Percentiles rank a stretch among this genome's conserved stretches.
Conservation (phyloP, 2,113 vertebrate genomes). For the Apodemus sylvaticus region DNA sequence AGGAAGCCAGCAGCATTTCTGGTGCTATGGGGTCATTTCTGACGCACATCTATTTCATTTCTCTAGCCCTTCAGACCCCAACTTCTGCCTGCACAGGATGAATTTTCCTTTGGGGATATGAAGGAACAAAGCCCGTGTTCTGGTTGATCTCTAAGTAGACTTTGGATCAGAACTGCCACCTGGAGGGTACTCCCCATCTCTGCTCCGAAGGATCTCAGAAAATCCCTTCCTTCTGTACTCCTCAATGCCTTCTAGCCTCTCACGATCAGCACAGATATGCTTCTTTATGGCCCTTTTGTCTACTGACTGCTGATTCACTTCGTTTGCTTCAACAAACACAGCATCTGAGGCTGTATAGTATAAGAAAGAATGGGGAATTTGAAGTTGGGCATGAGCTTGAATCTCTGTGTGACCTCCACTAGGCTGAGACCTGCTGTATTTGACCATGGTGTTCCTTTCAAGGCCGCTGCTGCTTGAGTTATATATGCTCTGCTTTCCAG, state of each 20-base stretch:
- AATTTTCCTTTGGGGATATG: neutral
- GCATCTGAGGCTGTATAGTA: neutral
- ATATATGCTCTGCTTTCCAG: too few species aligned
- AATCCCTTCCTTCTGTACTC: neutral
- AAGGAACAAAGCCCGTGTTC: neutral
- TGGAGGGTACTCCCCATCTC: neutral
- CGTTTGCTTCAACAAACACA: neutral
- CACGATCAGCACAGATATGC: neutral
- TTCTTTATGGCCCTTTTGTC: neutral
- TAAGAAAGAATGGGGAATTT: neutral
- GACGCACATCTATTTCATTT: neutral
- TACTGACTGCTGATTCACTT: neutral
- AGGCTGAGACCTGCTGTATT: too few species aligned
- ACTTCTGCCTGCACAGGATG: neutral
- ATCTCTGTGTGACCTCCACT: too few species aligned
- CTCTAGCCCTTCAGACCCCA: neutral
- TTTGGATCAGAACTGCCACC: neutral
- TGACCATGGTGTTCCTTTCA: too few species aligned
- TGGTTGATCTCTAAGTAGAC: neutral
- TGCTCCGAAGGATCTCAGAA: neutral
- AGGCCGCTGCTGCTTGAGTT: too few species aligned
- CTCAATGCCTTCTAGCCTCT: neutral
- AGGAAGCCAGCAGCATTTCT: neutral
- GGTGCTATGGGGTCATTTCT: neutral
- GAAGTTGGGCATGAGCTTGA: neutral